These are phyloP conservation scores for Cyprinodon tularosa DNA, from an alignment of 2,113 vertebrate species.

Conservation along the genomic window DNA sequence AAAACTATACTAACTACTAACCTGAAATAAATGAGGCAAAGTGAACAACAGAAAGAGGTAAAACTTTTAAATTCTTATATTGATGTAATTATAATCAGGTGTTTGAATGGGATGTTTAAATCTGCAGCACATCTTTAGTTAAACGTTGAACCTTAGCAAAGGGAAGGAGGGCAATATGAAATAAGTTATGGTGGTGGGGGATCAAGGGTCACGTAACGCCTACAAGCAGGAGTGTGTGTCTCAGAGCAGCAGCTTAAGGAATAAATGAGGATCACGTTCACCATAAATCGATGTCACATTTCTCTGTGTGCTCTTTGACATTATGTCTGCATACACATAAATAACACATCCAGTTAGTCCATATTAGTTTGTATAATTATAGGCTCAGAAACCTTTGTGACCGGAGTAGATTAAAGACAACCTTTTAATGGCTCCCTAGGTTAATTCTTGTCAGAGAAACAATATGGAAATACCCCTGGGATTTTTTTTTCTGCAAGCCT, in stretches of 20 bases:
- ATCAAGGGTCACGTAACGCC: constrained; percentile 36
- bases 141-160: constrained; percentile 31
- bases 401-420: constrained; percentile 6
- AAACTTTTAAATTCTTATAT: neutral
- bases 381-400: constrained; percentile 2
- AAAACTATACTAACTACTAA: neutral
- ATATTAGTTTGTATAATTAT: constrained; percentile 41
- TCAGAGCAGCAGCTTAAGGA: constrained; percentile 18
- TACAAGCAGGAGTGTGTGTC: constrained; percentile 3
- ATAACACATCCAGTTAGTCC: constrained; percentile 6
- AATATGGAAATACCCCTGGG: constrained; percentile 4
- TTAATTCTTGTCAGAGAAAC: constrained; percentile 29
- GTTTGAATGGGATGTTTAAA: constrained; percentile 8
- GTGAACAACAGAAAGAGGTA: neutral
- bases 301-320: neutral
- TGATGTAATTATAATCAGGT: constrained; percentile 27
- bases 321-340: constrained; percentile 5
- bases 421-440: constrained; percentile 19
- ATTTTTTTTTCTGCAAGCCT: constrained; percentile 12
- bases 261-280: constrained; percentile 50
- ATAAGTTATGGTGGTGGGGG: constrained; percentile 28
- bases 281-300: constrained; percentile 1
- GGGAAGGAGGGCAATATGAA: constrained; percentile 26
- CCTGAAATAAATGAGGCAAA: neutral
- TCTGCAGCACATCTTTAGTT: constrained; percentile 9